Base-by-base conservation (phyloP, 2,888 invertebrate genomes). In the Dynastes tityus region DNA sequence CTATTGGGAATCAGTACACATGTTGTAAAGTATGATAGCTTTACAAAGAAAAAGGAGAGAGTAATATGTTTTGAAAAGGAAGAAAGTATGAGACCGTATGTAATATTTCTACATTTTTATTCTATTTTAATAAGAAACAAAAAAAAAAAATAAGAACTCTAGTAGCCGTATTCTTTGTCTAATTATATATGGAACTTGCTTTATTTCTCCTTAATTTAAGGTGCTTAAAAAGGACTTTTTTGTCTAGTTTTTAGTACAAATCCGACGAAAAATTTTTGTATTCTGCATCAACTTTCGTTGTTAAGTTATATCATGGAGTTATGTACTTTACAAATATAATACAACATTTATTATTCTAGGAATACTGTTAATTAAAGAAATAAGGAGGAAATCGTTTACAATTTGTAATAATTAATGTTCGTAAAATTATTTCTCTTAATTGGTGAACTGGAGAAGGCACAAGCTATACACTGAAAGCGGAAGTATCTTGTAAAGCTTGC, bases 101-200 rank as follows among this genome's bases (percentile, higher is more conserved):
- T 77, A 74, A 79, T 74, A 79, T 79, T 79, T 79, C 76, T 76
- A 77, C 77, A 79, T 79, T 79, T 79, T 65, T 79, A 74, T 64
- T 77, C 49, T 65, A 27, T 51, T 78, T 27, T 71, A 16, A 73
- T n/a, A 55, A 71, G 53, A n/a, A 13, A 55, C n/a, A 51, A 27
- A 58, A 73, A 70, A 29, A 1, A 55, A 71, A 45, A 51, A 16
- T 8, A 2, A 37, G 40, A 13, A 73, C 29, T 22, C 11, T 61
- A 61, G 40, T 73, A 22, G 11, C 32, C 58, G 16, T 68, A 49
- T 27, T 51, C 11, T 45, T 45, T 61, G 61, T 45, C 29, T 63
- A 63, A 77, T 71, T 51, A 40, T 63, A 22, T 78, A 37, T 29
- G 51, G 37, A 58, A 32, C n/a, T 1, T 71, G 61, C 61, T 73